Base-by-base conservation (phyloP, 2,888 invertebrate species). In the Tubulanus polymorphus region DNA sequence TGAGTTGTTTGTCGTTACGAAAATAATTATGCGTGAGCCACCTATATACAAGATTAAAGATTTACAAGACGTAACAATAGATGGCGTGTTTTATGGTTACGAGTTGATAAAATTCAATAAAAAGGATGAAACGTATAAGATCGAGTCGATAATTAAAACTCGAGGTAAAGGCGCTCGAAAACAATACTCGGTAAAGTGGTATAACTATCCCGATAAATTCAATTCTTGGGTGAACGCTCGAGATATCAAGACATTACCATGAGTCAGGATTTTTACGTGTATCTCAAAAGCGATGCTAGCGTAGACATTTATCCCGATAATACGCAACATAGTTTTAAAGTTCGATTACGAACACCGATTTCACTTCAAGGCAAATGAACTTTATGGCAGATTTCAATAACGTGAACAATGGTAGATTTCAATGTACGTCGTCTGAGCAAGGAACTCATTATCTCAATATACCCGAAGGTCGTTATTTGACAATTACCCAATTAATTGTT, bases 1-100 rank as follows among this genome's bases (percentile, higher is more conserved):
- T 5, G 63, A 62, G 51, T 5, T 59, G 27, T 64, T 63, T 51
- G 56, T 49, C 1, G 35, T 63, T 6, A 53, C 18, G n/a, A 25
- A 20, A 48, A 51, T 51, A 1, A 55, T 37, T 6, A 48, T 50
- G 23, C 37, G 29, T 15, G 27, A 20, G 10, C 55, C 54, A n/a
- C 20, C 51, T 5, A 50, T 37, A 18, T 62, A 57, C 20, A 41
- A 30, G 15, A 27, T 60, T 3, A 32, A 46, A 10, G 61, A 61
- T 32, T 35, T 45, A 28, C 48, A 59, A 23, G 56, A 54, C 10
- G 57, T 60, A 47, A 37, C 47, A 23, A 20, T 60, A 20, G 23
- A 37, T 15, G 58, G 60, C 15, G 23, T 35, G 1, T 58, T 58
- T 47, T 56, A 58, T 55, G 47, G 26, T 27, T 29, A 41, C 27